Percentiles rank a stretch among this genome's conserved stretches.
phyloP scores from a whole-genome alignment of 2,113 vertebrate species.

The Gadus chalcogrammus region DNA sequence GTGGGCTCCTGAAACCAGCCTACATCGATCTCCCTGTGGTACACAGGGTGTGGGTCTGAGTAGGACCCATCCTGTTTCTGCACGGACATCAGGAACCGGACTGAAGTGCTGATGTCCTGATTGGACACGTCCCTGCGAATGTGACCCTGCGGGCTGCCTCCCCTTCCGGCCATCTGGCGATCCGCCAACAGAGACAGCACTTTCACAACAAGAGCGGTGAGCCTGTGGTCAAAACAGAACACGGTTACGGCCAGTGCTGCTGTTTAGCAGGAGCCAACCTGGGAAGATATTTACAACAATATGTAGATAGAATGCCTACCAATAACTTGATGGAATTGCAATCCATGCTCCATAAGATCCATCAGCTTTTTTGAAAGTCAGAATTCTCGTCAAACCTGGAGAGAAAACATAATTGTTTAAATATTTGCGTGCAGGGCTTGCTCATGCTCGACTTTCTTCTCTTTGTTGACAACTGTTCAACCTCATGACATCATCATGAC shows the following conservation, averaged over 20 bases:
- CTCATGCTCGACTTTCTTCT: no score
- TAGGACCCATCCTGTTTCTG: slow-evolving; percentile 72
- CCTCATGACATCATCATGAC: background rate
- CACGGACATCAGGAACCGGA: slow-evolving; percentile 62
- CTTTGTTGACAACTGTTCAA: background rate
- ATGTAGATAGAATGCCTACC: slow-evolving; percentile 62
- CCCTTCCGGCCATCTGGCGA: slow-evolving; percentile 28
- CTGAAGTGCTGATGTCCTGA: slow-evolving; percentile 60
- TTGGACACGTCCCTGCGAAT: slow-evolving; percentile 27
- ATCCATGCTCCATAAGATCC: slow-evolving; percentile 74
- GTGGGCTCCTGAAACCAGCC: background rate
- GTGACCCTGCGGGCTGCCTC: slow-evolving; percentile 2
- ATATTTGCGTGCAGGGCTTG: background rate
- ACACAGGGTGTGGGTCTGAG: slow-evolving; percentile 65
- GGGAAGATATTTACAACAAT: no score
- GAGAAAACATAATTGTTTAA: slow-evolving; percentile 9
- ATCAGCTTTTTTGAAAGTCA: slow-evolving; percentile 51
- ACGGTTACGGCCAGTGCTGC: background rate
- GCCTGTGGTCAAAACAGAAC: slow-evolving; percentile 58
- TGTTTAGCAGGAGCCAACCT: no score
- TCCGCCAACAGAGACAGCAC: slow-evolving; percentile 70
- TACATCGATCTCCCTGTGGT: slow-evolving; percentile 76
- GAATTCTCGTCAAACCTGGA: slow-evolving; percentile 71
- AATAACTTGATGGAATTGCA: slow-evolving; percentile 62
- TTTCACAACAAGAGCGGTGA: slow-evolving; percentile 80